Conservation (phyloP, 2,113 vertebrate species). For the Origma solitaria region DNA sequence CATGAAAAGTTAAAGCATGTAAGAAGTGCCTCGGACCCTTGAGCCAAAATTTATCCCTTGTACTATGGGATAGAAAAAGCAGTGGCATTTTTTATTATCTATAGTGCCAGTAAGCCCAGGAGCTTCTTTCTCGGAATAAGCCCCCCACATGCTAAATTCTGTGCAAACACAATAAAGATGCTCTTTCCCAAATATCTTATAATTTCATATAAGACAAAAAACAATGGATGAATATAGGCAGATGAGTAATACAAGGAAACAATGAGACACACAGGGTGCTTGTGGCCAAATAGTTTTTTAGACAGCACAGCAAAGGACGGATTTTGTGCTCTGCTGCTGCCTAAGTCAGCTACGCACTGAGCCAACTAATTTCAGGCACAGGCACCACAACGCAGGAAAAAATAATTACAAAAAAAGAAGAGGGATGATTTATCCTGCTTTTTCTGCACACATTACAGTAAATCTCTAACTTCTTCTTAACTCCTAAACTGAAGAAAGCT, state of each 20-base stretch:
- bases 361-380: constrained; percentile 24
- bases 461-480: neutral
- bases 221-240: constrained; percentile 51
- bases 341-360: neutral
- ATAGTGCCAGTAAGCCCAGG: neutral
- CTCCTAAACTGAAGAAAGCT: neutral
- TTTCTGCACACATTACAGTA: neutral
- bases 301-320: constrained; percentile 34
- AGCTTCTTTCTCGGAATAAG: neutral
- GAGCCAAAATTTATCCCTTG: neutral
- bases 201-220: constrained; percentile 45
- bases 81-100: neutral
- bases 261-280: constrained; percentile 47
- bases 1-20: neutral
- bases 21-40: neutral
- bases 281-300: constrained; percentile 35
- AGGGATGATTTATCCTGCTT: neutral
- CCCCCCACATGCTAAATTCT: neutral
- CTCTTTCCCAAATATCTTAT: neutral
- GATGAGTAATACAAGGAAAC: constrained; percentile 54
- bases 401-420: neutral
- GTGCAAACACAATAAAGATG: constrained; percentile 18
- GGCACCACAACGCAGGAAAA: neutral
- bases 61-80: neutral
- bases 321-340: constrained; percentile 29